Percentiles rank a stretch among this genome's conserved stretches.
Conservation (phyloP, 2,113 vertebrate genomes). For the Anser brachyrhynchus region DNA sequence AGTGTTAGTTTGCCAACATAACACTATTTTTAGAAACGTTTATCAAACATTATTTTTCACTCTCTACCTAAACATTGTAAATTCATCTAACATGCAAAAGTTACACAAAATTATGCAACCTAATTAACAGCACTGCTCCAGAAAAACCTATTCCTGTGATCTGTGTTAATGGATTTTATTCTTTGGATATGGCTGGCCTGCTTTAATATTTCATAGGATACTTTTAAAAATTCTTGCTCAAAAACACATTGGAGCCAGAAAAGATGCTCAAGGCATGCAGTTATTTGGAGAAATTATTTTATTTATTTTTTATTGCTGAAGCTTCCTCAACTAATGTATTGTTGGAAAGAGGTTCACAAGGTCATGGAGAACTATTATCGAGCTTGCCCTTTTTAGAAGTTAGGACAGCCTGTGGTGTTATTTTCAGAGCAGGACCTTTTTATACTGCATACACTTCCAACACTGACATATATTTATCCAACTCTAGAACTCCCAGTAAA, state of each 20-base stretch:
- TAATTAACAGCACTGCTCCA: conserved; percentile 26
- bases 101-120: neutral
- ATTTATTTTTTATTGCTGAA: neutral
- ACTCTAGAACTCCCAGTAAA: neutral
- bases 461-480: neutral
- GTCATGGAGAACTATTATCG: neutral
- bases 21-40: neutral
- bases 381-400: neutral
- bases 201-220: conserved; percentile 55
- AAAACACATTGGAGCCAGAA: conserved; percentile 27
- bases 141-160: neutral
- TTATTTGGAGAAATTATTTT: conserved; percentile 6
- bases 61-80: conserved; percentile 3
- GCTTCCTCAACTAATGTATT: neutral
- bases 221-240: conserved; percentile 42
- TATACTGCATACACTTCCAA: neutral
- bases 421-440: neutral
- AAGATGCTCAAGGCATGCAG: conserved; percentile 8
- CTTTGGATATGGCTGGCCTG: neutral
- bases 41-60: neutral
- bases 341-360: conserved; percentile 2
- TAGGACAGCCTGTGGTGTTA: neutral
- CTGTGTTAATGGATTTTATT: conserved; percentile 44
- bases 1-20: neutral
- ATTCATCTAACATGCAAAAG: conserved; percentile 54